Evolutionary conservation across 1,140 invertebrate species (phyloP).

Genomic region (Leptopilina boulardi): DNA sequence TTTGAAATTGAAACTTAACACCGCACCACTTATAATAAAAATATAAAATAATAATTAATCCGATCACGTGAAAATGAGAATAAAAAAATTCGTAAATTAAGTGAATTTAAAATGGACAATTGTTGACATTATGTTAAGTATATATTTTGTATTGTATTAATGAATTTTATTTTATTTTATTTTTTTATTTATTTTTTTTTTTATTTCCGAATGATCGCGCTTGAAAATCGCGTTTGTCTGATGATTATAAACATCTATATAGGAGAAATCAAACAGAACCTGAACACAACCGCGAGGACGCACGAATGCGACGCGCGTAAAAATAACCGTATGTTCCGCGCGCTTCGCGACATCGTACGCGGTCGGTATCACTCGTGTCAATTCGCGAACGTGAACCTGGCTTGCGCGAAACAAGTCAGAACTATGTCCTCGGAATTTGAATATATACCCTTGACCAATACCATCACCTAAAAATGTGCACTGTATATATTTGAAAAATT

Average conservation of each 20-base stretch:
- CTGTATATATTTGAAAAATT: no score
- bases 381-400: constrained; percentile 21
- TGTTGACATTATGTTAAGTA: no score
- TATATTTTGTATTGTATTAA: no score
- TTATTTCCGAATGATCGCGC: constrained; percentile 44
- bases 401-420: constrained; percentile 30
- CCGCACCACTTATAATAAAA: neutral
- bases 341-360: constrained; percentile 6
- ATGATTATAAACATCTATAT: constrained; percentile 20
- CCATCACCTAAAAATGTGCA: neutral
- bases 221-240: constrained; percentile 33
- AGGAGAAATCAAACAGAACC: constrained; percentile 50
- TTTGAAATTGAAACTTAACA: constrained; percentile 29
- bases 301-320: constrained; percentile 58
- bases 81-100: no score
- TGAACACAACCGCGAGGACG: constrained; percentile 54
- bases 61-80: no score
- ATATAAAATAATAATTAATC: neutral
- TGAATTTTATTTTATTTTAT: no score
- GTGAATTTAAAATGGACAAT: no score
- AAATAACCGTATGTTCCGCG: constrained; percentile 53
- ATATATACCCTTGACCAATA: constrained; percentile 15
- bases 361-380: neutral
- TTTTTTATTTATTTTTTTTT: no score
- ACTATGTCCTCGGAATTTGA: neutral